phyloP scores from a whole-genome alignment of 2,797 vertebrate genomes.

The Galaxias olidus region DNA sequence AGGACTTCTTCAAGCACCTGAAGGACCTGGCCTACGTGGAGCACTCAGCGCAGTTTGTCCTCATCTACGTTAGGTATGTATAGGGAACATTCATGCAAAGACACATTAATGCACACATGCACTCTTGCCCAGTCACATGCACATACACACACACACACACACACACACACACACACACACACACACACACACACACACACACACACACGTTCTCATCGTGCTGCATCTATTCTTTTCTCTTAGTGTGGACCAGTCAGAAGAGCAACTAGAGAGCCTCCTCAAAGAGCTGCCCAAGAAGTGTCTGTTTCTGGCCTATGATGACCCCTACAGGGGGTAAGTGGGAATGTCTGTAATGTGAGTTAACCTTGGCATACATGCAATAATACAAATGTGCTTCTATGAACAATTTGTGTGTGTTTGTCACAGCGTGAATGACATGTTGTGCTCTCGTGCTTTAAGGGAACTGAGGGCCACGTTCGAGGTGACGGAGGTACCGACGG shows the following conservation, averaged over 20 bases:
- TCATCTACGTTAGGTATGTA: conserved; percentile 76
- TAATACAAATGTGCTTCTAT: too few relatives aligned
- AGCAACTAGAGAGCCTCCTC: conserved; percentile 79
- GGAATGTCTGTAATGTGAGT: neutral
- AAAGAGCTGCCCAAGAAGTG: conserved; percentile 83
- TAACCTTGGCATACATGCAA: neutral
- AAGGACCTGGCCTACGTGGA: conserved; percentile 88
- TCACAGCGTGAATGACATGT: conserved; percentile 9
- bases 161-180: too few relatives aligned
- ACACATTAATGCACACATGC: too few relatives aligned
- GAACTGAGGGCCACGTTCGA: conserved; percentile 81
- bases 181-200: too few relatives aligned
- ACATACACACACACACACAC: too few relatives aligned
- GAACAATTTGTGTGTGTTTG: too few relatives aligned
- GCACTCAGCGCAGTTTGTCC: conserved; percentile 81
- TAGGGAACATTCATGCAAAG: too few relatives aligned
- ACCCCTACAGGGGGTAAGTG: conserved; percentile 82
- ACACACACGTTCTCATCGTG: too few relatives aligned
- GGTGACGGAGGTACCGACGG: conserved; percentile 77
- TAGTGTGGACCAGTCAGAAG: conserved; percentile 77
- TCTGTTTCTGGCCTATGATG: conserved; percentile 83
- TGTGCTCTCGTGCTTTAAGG: conserved; percentile 64
- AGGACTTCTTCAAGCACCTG: conserved; percentile 79
- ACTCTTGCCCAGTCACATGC: too few relatives aligned
- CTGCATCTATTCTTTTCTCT: too few relatives aligned